A percentile compares a stretch with the other conserved stretches of the same genome.
phyloP scores from a whole-genome alignment of 2,797 vertebrate species.

The Pipistrellus kuhlii region DNA sequence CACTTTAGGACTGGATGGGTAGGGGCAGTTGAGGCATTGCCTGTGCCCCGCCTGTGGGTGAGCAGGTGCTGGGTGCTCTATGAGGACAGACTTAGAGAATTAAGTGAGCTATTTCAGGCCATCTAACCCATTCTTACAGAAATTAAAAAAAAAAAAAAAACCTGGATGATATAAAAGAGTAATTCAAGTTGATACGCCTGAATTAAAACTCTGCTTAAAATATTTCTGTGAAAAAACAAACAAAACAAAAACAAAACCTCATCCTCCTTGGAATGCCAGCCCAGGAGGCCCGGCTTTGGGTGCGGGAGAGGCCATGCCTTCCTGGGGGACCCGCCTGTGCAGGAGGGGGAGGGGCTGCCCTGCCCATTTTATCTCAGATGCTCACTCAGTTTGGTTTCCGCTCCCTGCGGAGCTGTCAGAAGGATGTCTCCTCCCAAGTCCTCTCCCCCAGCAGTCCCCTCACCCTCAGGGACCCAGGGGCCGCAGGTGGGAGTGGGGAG shows the following conservation, averaged over 20 bases:
- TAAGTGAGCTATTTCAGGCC: neutral
- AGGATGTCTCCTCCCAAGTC: neutral
- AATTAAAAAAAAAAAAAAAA: neutral
- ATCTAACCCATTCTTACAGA: neutral
- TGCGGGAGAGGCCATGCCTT: neutral
- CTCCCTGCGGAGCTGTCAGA: conserved; percentile 5
- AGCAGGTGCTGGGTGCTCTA: neutral
- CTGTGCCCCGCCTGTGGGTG: neutral
- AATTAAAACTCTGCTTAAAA: conserved; percentile 3
- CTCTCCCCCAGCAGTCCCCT: neutral
- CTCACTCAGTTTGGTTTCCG: conserved; percentile 46
- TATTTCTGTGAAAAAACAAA: neutral
- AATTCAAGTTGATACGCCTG: neutral
- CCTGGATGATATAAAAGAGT: neutral
- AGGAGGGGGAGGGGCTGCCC: neutral
- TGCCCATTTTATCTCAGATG: conserved; percentile 57
- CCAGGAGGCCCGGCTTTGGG: neutral
- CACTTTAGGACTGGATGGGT: neutral
- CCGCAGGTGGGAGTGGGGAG: neutral
- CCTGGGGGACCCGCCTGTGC: neutral
- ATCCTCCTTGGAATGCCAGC: neutral
- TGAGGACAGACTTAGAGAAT: neutral
- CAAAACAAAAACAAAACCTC: no score
- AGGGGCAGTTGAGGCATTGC: neutral
- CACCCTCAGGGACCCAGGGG: neutral